Percentiles rank a stretch among this genome's conserved stretches.
These are phyloP conservation scores for Gari tellinella DNA, from an alignment of 2,888 invertebrate genomes.

Conservation along the genomic window DNA sequence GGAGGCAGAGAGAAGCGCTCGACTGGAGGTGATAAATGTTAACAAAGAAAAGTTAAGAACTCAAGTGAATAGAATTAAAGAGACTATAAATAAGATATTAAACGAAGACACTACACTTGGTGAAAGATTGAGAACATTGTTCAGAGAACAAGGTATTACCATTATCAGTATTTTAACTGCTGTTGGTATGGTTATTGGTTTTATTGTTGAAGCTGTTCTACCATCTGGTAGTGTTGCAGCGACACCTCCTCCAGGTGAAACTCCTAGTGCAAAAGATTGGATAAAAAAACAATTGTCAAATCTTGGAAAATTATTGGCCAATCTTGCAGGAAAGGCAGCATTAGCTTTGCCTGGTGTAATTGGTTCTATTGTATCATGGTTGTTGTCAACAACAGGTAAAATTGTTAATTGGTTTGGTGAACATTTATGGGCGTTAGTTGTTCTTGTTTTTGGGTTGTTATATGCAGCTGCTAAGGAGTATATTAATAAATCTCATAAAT, in stretches of 20 bases:
- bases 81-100: slow-evolving; percentile 1
- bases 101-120: slow-evolving; percentile 23
- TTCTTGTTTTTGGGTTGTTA: background rate
- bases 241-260: background rate
- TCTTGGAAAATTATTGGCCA: slow-evolving; percentile 17
- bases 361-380: slow-evolving; percentile 15
- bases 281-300: slow-evolving; percentile 26
- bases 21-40: slow-evolving; percentile 24
- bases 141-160: slow-evolving; percentile 36
- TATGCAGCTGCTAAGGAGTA: background rate
- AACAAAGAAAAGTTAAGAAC: slow-evolving; percentile 20
- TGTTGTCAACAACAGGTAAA: slow-evolving; percentile 4
- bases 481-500: background rate
- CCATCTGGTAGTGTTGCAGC: slow-evolving; percentile 3
- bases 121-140: slow-evolving; percentile 28
- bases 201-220: slow-evolving; percentile 27
- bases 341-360: slow-evolving; percentile 23
- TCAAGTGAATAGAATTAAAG: slow-evolving; percentile 23
- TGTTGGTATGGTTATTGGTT: slow-evolving; percentile 30
- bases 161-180: slow-evolving; percentile 29
- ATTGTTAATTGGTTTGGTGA: slow-evolving; percentile 24
- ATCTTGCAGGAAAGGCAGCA: slow-evolving; percentile 27
- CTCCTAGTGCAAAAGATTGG: slow-evolving; percentile 22
- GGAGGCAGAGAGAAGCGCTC: slow-evolving; percentile 18
- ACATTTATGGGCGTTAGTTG: slow-evolving; percentile 19